These are phyloP conservation scores for Bombus pyrosoma DNA, from an alignment of 1,140 invertebrate species.

Conservation along the genomic window DNA sequence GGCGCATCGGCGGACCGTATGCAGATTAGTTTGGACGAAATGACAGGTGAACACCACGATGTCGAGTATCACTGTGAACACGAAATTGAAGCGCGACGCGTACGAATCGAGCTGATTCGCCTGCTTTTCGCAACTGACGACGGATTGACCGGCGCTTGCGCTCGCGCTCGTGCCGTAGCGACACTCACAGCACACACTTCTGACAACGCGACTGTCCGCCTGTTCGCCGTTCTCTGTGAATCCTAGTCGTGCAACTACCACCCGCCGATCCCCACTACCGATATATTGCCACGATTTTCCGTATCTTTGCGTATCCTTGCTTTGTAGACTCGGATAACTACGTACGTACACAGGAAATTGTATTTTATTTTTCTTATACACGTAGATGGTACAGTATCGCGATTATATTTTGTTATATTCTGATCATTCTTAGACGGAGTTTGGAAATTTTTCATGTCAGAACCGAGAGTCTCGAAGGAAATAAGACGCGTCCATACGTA, in stretches of 20 bases:
- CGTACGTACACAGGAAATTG: too few species aligned
- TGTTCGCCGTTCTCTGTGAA: background rate
- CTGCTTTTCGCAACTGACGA: constrained; percentile 51
- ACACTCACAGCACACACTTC: constrained; percentile 45
- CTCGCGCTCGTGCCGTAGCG: background rate
- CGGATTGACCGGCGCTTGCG: background rate
- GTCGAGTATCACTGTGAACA: constrained; percentile 41
- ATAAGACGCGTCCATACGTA: too few species aligned
- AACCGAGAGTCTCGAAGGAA: too few species aligned
- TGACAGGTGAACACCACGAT: constrained; percentile 50
- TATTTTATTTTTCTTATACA: too few species aligned
- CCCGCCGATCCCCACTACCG: constrained; percentile 14
- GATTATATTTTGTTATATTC: too few species aligned
- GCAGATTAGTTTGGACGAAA: constrained; percentile 16
- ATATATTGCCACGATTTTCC: background rate
- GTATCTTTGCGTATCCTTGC: background rate
- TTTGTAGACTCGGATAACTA: accelerated
- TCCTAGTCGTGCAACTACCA: background rate
- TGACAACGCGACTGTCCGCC: constrained; percentile 25
- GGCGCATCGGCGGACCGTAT: constrained; percentile 38
- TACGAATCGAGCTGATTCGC: constrained; percentile 22
- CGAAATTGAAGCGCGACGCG: constrained; percentile 30
- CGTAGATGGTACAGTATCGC: background rate
- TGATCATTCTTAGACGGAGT: too few species aligned
- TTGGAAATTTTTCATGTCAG: too few species aligned